Evolutionary conservation across 2,797 vertebrate species (phyloP), one percentile per base, ranked within the genome.

Genomic region (Smutsia gigantea): DNA sequence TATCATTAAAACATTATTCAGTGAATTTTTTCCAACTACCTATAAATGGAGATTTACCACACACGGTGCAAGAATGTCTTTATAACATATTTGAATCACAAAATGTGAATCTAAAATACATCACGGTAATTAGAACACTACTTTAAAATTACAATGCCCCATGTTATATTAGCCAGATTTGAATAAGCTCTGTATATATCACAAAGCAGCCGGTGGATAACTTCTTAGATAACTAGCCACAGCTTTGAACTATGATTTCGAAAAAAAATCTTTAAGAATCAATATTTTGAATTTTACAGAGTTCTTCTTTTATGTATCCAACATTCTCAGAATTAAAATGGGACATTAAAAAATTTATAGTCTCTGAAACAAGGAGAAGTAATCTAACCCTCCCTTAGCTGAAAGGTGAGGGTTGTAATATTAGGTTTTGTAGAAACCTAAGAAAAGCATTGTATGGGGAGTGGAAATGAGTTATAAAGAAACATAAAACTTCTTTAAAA

Each of bases 1-100:
- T 99, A 98, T 97, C 94, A 97, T 98, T 97, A 98, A 98, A 98
- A 98, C 96, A 98, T 97, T 97, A 97, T 96, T 96, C 66, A 96
- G 94, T 96, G 92, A 97, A 94, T 94, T 98, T 96, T 90, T 78
- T 94, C 19, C 51, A 5, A 57, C 98, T 98, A 98, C 98, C 92
- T 89, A 98, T 98, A 98, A 98, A 98, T 27, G 95, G 97, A 97
- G 98, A 96, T 98, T 98, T 98, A 98, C 97, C 98, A 98, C 98
- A 98, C 98, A 97, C 90, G 97, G 98, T 98, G 98, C 98, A 98
- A 98, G 97, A 97, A 98, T 39, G 69, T 90, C 97, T 97, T 97
- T 90, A 96, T 97, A 97, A 94, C 96, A 97, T 94, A 97, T 87
- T 61, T 95, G 97, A 97, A 98, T 97, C 98, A 98, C 98, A 97